Evolutionary conservation across 2,888 invertebrate genomes (phyloP), one percentile per base, ranked within the genome.

Genomic region (Xanthostigma xanthostigma): DNA sequence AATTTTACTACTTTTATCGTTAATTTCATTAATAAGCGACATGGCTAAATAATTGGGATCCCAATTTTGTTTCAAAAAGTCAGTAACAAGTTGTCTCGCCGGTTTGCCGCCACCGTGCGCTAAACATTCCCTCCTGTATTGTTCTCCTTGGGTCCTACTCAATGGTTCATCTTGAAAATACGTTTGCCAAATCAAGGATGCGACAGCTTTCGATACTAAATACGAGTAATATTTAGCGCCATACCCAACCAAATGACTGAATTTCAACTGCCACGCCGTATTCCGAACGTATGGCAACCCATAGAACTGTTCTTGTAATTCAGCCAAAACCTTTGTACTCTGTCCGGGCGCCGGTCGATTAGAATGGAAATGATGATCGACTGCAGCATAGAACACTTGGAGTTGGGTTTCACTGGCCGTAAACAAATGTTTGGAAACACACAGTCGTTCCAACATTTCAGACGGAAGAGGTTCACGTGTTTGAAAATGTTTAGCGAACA

Each of bases 191-290:
- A 94, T 89, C 72, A 84, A 83, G 49, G 91, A 87, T 0, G 96
- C 94, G 45, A 95, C 79, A 9, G 94, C 91, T 59, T 90, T 78
- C 0, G 97, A 96, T 60, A 96, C 86, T 53, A 98, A 72, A 70
- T 99, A 99, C 1, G 97, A 88, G 67, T 97, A 98, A 70, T 98
- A 98, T 67, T 95, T 96, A 0, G 96, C 96, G 38, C 98, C 98
- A 67, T 99, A 99, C 2, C 96, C 95, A 5, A 96, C 89, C 48
- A 98, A 72, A 68, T 98, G 98, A 52, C 92, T 88, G 71, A 98
- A 98, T 50, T 96, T 75, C 58, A 92, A 75, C 61, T 96, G 95
- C 94, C 94, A 96, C 1, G 94, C 92, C 78, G 96, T 95, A 60
- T 91, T 80, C 49, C 81, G 74, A 1, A 95, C 85, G 62, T 92